Base-by-base conservation (phyloP, 2,797 vertebrate species). In the Pangasius krempfi region DNA sequence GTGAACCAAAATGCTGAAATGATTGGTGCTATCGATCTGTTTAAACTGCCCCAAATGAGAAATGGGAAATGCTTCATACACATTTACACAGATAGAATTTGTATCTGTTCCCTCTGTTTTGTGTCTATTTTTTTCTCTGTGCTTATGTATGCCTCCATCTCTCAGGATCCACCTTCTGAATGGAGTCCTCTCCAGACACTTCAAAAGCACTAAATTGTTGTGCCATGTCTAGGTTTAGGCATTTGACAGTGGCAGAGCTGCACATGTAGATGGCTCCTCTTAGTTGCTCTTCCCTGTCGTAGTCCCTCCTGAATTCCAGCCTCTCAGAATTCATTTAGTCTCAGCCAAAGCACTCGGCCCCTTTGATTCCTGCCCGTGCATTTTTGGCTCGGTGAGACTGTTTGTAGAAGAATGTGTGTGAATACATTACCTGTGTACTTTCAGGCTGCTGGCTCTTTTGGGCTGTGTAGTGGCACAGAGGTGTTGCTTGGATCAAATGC, bases 351-450 rank as follows among this genome's bases (percentile, higher is more conserved):
- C 75, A 16, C 86, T 72, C 27, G 13, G 18, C 56, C 50, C 58
- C 86, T 90, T 89, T 88, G 82, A 89, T 90, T 83, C 52, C n/a
- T 5, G 60, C 87, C 90, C 89, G 73, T 78, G 88, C 12, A 10
- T 37, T 81, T 85, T 89, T 27, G 30, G 58, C 73, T 87, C 60
- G 33, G 50, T 78, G 64, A 62, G 60, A 78, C 83, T 89, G 87
- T 89, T 87, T 84, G 85, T 82, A 72, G n/a, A 62, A 80, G 76
- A 20, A 79, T 81, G 82, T 72, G 86, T 86, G 40, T 85, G 88
- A 88, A 90, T 89, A 82, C 79, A 75, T 90, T 92, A 86, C 87
- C 88, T 91, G 68, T 81, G 89, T 83, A 89, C 73, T 85, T 83
- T 64, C 25, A 54, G 60, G 47, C 62, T 52, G 60, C 70, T 56